phyloP scores from a whole-genome alignment of 2,888 invertebrate genomes.

The Dryococelus australis region DNA sequence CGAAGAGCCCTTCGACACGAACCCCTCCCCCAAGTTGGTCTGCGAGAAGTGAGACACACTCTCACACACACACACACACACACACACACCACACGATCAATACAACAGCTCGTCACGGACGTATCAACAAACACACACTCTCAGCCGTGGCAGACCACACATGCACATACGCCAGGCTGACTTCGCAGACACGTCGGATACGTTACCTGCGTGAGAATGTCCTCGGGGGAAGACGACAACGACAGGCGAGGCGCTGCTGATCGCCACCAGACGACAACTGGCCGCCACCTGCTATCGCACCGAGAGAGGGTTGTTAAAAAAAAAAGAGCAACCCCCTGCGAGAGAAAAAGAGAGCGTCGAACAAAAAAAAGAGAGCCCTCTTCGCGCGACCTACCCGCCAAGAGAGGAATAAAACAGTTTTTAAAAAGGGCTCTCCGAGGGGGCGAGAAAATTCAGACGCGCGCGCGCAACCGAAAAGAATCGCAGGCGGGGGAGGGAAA shows the following conservation, averaged over 20 bases:
- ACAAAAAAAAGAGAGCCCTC: background rate
- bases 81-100: too few relatives aligned
- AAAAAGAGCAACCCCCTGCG: background rate
- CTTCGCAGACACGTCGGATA: background rate
- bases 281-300: background rate
- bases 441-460: constrained; percentile 25
- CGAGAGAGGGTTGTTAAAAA: background rate
- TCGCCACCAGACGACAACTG: background rate
- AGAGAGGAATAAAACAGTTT: constrained; percentile 30
- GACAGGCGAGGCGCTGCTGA: background rate
- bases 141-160: background rate
- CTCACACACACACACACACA: too few relatives aligned
- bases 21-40: too few relatives aligned
- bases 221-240: background rate
- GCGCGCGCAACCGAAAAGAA: constrained; percentile 27
- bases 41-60: too few relatives aligned
- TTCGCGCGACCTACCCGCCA: background rate
- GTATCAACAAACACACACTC: too few relatives aligned
- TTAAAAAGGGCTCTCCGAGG: constrained; percentile 6
- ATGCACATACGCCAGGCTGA: background rate
- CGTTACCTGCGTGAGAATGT: background rate
- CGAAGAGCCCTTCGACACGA: background rate
- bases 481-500: background rate
- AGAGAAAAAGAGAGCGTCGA: background rate
- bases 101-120: too few relatives aligned